Base-by-base conservation (phyloP, 2,888 invertebrate genomes). In the Pseudococcus viburni region DNA sequence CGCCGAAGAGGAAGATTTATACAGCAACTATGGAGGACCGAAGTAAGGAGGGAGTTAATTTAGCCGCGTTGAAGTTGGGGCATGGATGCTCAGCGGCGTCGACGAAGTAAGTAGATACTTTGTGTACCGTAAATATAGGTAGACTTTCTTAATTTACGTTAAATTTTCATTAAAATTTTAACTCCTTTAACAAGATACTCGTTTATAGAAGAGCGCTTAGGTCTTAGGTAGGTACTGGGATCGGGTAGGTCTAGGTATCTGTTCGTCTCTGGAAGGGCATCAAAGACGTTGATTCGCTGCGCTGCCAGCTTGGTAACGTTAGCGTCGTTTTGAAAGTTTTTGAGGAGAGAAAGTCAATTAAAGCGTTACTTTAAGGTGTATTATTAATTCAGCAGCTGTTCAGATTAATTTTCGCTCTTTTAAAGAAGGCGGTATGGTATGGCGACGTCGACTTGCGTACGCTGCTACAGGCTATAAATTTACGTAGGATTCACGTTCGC, bases 321-420 rank as follows among this genome's bases (percentile, higher is more conserved):
- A 1, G 26, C 26, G 26, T 33, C 68, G 68, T 73, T 73, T 73
- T 73, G 4, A 33, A 73, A 73, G 33, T 22, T 73, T 73, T 33
- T 73, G 68, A 73, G 68, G 68, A 73, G 68, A 73, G 68, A 73
- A 26, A 73, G 68, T 73, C 68, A 73, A 73, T 73, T 73, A 73
- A 73, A 73, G 68, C 68, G 68, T 73, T 73, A 73, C 68, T 73
- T 73, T 73, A 73, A 73, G 68, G 68, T 73, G 68, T 73, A 73
- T 73, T 73, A 73, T 73, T 73, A 73, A 73, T 73, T 73, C 68
- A 73, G 68, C 26, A 73, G 68, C 68, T 73, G 68, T 73, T 73
- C 68, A 73, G 68, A 73, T 73, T 73, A 73, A 73, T 73, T 73
- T 73, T 73, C 26, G 68, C 68, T 73, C 33, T 73, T 73, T 73